A percentile compares a stretch with the other conserved stretches of the same genome.
Conservation (phyloP, 2,113 vertebrate genomes). For the Beaufortia kweichowensis region DNA sequence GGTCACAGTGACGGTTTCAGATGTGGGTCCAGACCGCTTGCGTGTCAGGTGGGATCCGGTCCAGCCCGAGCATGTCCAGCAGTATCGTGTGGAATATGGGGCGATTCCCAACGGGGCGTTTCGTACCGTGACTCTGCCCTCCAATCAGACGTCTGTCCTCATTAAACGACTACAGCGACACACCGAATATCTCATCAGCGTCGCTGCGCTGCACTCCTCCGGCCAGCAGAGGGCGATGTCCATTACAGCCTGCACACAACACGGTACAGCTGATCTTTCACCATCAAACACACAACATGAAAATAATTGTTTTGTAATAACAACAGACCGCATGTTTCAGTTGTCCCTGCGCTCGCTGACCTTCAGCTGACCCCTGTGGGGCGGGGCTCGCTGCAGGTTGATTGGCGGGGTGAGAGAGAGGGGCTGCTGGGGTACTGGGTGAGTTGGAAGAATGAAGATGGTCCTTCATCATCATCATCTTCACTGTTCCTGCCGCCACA, state of each 20-base stretch:
- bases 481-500: slow-evolving; percentile 61
- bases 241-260: slow-evolving; percentile 83
- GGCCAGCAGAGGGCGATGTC: slow-evolving; percentile 83
- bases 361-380: slow-evolving; percentile 58
- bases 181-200: slow-evolving; percentile 85
- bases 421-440: slow-evolving; percentile 75
- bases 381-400: slow-evolving; percentile 62
- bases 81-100: slow-evolving; percentile 80
- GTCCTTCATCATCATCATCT: slow-evolving; percentile 31
- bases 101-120: slow-evolving; percentile 70
- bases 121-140: slow-evolving; percentile 64
- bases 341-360: slow-evolving; percentile 59
- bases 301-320: too few relatives aligned
- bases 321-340: too few relatives aligned
- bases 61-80: slow-evolving; percentile 57
- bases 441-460: slow-evolving; percentile 66
- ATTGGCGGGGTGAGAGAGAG: slow-evolving; percentile 65
- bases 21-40: slow-evolving; percentile 73
- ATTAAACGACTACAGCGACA: slow-evolving; percentile 76
- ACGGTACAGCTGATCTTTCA: slow-evolving; percentile 58
- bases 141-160: slow-evolving; percentile 69
- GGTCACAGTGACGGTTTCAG: slow-evolving; percentile 75
- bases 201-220: slow-evolving; percentile 76
- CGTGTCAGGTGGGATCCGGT: slow-evolving; percentile 83
- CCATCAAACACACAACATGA: too few relatives aligned